Conservation (phyloP, 2,888 invertebrate genomes). For the Cerastis rubricosa region DNA sequence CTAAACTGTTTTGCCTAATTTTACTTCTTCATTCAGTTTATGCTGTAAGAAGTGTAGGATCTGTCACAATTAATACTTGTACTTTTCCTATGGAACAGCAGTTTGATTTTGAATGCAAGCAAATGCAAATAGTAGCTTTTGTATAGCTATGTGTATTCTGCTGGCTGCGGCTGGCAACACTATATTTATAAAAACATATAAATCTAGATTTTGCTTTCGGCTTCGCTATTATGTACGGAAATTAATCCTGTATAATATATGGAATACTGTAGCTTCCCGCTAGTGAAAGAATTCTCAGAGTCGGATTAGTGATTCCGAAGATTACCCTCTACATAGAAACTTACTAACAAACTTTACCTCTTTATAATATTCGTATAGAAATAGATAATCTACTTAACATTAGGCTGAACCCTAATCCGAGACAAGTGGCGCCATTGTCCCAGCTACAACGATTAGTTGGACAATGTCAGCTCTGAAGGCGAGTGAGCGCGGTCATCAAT, state of each 20-base stretch:
- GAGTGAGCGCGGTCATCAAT: conserved; percentile 80
- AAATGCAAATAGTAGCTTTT: not conserved
- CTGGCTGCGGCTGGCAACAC: not conserved
- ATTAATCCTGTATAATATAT: not conserved
- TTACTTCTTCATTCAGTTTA: not conserved
- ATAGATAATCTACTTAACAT: not conserved
- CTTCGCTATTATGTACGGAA: not conserved
- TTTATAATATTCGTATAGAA: not conserved
- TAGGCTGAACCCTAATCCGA: conserved; percentile 57
- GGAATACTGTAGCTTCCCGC: not conserved
- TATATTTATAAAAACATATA: not conserved
- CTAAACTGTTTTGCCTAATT: not conserved
- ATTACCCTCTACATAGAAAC: not conserved
- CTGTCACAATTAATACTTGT: not conserved
- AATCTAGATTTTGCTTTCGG: not conserved
- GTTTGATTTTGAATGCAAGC: not conserved
- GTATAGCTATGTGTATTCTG: not conserved
- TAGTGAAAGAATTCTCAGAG: not conserved
- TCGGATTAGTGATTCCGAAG: not conserved
- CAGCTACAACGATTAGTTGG: conserved; percentile 71
- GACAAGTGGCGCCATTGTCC: conserved; percentile 73
- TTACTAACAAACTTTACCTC: not conserved
- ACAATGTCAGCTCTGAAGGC: conserved; percentile 76
- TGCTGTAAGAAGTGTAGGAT: not conserved
- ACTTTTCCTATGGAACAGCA: not conserved